Evolutionary conservation across 2,797 vertebrate genomes (phyloP).

Genomic region (Hipposideros larvatus): DNA sequence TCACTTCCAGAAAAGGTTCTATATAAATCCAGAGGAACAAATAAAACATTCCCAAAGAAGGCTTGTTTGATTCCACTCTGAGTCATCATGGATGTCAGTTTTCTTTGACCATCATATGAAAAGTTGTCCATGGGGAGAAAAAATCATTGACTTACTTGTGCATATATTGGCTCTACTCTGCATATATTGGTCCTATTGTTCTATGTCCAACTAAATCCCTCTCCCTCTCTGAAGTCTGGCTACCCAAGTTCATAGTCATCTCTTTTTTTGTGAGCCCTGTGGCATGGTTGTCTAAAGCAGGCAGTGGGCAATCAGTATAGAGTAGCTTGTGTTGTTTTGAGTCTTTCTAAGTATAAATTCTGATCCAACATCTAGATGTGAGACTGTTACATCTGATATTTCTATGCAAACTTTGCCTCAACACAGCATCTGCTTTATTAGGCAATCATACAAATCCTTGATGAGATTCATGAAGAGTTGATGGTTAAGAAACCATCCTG

Average conservation of each 20-base stretch:
- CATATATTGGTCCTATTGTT: background rate
- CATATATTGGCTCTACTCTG: background rate
- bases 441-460: background rate
- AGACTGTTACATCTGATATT: background rate
- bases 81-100: background rate
- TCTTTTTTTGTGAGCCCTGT: background rate
- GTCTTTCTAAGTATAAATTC: background rate
- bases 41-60: slow-evolving; percentile 47
- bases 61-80: background rate
- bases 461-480: background rate
- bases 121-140: background rate
- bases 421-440: background rate
- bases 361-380: background rate
- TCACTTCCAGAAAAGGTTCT: slow-evolving; percentile 64
- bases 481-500: background rate
- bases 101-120: background rate
- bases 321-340: background rate
- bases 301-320: background rate
- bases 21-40: slow-evolving; percentile 66
- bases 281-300: background rate
- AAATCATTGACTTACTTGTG: background rate
- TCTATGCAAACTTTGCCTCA: background rate
- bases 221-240: background rate
- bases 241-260: background rate
- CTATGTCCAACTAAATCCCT: background rate